Evolutionary conservation across 1,140 invertebrate genomes (phyloP).

Genomic region (Argopecten irradians): DNA sequence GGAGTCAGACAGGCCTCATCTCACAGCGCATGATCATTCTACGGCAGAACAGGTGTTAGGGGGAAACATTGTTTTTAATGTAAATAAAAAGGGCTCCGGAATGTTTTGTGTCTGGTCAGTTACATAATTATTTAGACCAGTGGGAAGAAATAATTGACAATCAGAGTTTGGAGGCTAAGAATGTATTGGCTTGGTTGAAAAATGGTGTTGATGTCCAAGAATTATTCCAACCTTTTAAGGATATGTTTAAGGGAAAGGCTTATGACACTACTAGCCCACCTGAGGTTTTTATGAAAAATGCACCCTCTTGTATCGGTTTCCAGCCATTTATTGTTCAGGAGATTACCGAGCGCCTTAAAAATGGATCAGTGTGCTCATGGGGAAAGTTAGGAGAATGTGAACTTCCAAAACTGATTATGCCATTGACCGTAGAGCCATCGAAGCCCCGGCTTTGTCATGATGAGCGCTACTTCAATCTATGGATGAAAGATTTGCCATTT

Average conservation of each 20-base stretch:
- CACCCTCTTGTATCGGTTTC: background rate
- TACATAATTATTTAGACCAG: constrained; percentile 21
- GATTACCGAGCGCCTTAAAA: background rate
- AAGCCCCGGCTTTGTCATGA: constrained; percentile 42
- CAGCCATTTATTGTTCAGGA: background rate
- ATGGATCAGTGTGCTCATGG: background rate
- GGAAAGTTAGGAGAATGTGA: background rate
- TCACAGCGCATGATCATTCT: too few relatives aligned
- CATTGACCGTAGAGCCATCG: background rate
- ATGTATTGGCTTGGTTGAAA: constrained; percentile 35
- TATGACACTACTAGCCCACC: background rate
- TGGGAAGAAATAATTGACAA: constrained; percentile 5
- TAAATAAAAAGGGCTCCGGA: constrained; percentile 20
- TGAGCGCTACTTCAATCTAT: constrained; percentile 39
- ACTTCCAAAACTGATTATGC: background rate
- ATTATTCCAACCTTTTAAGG: constrained; percentile 32
- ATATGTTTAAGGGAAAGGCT: constrained; percentile 1
- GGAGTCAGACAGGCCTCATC: too few relatives aligned
- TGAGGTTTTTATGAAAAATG: background rate
- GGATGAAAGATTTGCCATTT: constrained; percentile 39
- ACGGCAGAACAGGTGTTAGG: background rate
- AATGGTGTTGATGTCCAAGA: constrained; percentile 42
- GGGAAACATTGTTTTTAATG: background rate
- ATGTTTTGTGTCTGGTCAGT: constrained; percentile 36
- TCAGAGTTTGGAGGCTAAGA: background rate